Evolutionary conservation across 2,888 invertebrate species (phyloP).

Genomic region (Xanthia togata): DNA sequence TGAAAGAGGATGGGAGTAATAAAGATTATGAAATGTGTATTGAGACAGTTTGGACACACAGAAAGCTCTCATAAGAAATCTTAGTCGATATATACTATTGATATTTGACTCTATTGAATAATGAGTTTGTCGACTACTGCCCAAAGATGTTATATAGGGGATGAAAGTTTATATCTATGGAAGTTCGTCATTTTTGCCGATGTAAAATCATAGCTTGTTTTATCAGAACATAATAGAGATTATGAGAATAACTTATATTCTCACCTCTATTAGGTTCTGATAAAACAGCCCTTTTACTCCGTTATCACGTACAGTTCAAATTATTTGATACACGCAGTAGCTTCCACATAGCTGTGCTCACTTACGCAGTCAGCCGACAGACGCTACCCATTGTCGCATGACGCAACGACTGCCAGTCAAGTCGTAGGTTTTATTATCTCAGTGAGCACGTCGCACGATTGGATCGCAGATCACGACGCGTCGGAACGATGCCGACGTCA

Average conservation of each 20-base stretch:
- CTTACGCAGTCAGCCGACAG: conserved; percentile 31
- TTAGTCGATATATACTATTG: too few relatives aligned
- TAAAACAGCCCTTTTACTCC: background rate
- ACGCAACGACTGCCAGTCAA: conserved; percentile 38
- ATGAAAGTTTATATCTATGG: background rate
- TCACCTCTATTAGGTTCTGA: too few relatives aligned
- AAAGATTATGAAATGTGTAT: too few relatives aligned
- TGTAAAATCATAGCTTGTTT: background rate
- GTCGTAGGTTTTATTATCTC: conserved; percentile 47
- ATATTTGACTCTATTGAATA: too few relatives aligned
- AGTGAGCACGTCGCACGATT: conserved; percentile 46
- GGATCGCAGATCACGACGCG: conserved; percentile 44
- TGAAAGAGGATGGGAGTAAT: too few relatives aligned
- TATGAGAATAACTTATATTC: too few relatives aligned
- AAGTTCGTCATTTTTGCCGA: too few relatives aligned
- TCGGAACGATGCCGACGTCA: conserved; percentile 35
- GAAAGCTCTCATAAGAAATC: too few relatives aligned
- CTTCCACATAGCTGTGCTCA: conserved; percentile 10
- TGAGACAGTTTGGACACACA: too few relatives aligned
- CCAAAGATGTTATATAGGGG: too few relatives aligned
- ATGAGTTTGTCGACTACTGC: too few relatives aligned
- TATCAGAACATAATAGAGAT: background rate
- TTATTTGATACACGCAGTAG: background rate
- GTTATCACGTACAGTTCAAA: background rate
- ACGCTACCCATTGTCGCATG: conserved; percentile 43